These are phyloP conservation scores for Brenthis ino DNA, from an alignment of 2,888 invertebrate species.

Conservation along the genomic window DNA sequence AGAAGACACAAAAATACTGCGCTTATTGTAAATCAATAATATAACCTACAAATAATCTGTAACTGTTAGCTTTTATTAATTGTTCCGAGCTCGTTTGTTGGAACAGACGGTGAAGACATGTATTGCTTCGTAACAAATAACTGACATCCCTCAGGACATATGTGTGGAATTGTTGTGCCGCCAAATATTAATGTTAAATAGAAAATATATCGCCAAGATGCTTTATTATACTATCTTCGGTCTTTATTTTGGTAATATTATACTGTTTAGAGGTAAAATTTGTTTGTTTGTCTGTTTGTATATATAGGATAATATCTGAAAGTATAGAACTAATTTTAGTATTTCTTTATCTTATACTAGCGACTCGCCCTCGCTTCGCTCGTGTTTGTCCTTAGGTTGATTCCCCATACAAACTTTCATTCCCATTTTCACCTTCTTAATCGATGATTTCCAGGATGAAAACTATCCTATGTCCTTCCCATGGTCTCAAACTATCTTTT, in stretches of 20 bases:
- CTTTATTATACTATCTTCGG: too few species aligned
- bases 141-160: constrained; percentile 27
- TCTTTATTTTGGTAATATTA: background rate
- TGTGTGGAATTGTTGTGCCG: background rate
- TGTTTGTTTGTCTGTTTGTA: too few species aligned
- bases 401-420: too few species aligned
- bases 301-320: too few species aligned
- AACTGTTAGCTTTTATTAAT: constrained; percentile 18
- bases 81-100: constrained; percentile 13
- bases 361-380: background rate
- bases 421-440: too few species aligned
- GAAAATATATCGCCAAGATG: background rate
- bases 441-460: too few species aligned
- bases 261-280: too few species aligned
- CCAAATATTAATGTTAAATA: constrained; percentile 12
- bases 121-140: constrained; percentile 41
- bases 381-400: too few species aligned
- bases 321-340: too few species aligned
- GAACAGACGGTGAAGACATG: constrained; percentile 26
- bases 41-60: constrained; percentile 6
- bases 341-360: too few species aligned
- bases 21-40: constrained; percentile 14
- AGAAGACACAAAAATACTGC: background rate
- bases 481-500: too few species aligned
- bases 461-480: too few species aligned